Percentiles rank a stretch among this genome's conserved stretches.
Evolutionary conservation across 2,797 vertebrate genomes (phyloP).

Genomic region (Benthosema pterotum): DNA sequence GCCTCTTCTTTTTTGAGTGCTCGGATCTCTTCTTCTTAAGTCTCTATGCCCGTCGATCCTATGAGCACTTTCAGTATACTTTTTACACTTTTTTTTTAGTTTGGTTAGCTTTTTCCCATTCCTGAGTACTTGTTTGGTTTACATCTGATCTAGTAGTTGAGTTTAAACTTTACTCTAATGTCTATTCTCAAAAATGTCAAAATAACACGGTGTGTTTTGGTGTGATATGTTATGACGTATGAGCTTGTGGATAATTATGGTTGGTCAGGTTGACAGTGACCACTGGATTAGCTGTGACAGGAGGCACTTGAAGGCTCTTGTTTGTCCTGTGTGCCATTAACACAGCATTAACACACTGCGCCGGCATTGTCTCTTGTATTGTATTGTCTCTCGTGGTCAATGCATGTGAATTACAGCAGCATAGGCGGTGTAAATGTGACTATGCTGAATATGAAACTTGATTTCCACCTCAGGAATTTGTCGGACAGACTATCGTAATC

Average conservation of each 20-base stretch:
- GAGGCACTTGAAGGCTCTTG: conserved; percentile 50
- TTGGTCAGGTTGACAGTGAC: neutral
- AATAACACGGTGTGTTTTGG: no score
- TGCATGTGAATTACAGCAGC: conserved; percentile 61
- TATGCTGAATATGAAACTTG: conserved; percentile 29
- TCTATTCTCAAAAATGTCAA: no score
- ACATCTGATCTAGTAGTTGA: neutral
- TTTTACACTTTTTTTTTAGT: no score
- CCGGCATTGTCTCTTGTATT: conserved; percentile 47
- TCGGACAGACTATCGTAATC: neutral
- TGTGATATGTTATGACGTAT: no score
- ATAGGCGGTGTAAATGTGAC: conserved; percentile 2
- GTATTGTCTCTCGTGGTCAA: conserved; percentile 63
- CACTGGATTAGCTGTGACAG: conserved; percentile 17
- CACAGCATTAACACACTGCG: conserved; percentile 79
- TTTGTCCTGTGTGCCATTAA: conserved; percentile 77
- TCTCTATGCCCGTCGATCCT: no score
- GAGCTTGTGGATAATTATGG: neutral
- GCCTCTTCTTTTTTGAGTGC: no score
- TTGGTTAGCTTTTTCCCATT: no score
- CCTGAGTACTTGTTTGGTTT: neutral
- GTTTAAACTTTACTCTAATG: neutral
- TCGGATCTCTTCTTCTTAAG: no score
- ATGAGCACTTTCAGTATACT: no score
- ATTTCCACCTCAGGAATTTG: conserved; percentile 30